phyloP scores from a whole-genome alignment of 2,797 vertebrate species.

The Betta splendens region DNA sequence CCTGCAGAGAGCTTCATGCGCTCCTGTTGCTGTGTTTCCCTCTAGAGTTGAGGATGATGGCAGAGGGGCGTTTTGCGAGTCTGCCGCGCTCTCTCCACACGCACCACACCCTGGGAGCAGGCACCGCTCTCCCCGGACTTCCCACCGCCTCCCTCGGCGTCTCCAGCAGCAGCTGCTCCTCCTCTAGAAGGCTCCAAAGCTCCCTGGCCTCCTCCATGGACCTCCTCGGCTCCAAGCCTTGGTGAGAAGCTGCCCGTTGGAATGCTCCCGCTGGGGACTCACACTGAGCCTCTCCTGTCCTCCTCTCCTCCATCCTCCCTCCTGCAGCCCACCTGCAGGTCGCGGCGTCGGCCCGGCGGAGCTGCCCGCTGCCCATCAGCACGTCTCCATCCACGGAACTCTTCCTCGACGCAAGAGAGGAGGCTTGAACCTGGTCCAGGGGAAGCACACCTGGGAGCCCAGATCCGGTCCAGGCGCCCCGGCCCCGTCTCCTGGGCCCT shows the following conservation, averaged over 20 bases:
- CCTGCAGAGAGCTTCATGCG: not conserved
- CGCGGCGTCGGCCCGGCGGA: conserved; percentile 58
- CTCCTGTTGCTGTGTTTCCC: conserved; percentile 10
- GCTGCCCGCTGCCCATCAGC: conserved; percentile 78
- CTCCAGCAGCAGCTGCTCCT: conserved; percentile 33
- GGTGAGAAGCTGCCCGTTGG: too few species aligned
- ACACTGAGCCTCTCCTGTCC: too few species aligned
- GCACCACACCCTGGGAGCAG: conserved; percentile 68
- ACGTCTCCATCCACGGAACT: conserved; percentile 93
- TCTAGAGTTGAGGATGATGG: conserved; percentile 91
- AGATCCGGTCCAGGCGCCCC: conserved; percentile 62
- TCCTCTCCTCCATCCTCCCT: not conserved
- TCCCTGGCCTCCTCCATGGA: conserved; percentile 93
- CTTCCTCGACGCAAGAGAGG: conserved; percentile 92
- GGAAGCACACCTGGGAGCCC: conserved; percentile 66
- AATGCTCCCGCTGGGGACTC: too few species aligned
- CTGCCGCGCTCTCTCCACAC: conserved; percentile 87
- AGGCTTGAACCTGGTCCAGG: conserved; percentile 31
- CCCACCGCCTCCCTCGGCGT: conserved; percentile 78
- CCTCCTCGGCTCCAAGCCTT: conserved; percentile 86
- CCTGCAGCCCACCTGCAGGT: conserved; percentile 43
- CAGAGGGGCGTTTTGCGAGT: conserved; percentile 93
- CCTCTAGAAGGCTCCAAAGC: conserved; percentile 80
- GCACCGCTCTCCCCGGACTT: conserved; percentile 47
- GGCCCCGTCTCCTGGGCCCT: conserved; percentile 29